These are phyloP conservation scores for Labia minor DNA, from an alignment of 2,888 invertebrate genomes.

Conservation along the genomic window DNA sequence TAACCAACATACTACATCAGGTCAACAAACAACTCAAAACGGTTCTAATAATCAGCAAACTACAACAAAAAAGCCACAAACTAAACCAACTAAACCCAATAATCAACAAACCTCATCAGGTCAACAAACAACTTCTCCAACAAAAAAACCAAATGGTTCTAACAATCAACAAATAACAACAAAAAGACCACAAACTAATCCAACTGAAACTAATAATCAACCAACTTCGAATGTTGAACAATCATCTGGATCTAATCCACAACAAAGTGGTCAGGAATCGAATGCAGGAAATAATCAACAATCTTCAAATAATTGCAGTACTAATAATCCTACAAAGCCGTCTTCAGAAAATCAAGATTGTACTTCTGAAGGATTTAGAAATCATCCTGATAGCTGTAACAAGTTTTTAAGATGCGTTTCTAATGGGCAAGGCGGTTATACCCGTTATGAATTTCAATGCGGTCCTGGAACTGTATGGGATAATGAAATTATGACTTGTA, in stretches of 20 bases:
- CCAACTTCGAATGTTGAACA: background rate
- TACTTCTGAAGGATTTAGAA: constrained; percentile 7
- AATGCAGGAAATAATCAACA: background rate
- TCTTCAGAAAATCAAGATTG: background rate
- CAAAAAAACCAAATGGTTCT: background rate
- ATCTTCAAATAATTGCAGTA: background rate
- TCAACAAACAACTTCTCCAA: background rate
- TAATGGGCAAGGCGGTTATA: constrained; percentile 39
- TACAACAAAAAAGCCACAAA: background rate
- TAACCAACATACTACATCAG: background rate
- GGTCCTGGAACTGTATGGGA: constrained; percentile 61
- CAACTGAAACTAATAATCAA: background rate
- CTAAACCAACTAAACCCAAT: constrained; percentile 4
- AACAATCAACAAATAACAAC: background rate
- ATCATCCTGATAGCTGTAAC: constrained; percentile 31
- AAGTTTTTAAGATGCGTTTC: constrained; percentile 37
- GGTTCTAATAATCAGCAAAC: constrained; percentile 13
- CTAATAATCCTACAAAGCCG: background rate
- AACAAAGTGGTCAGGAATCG: background rate
- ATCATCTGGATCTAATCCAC: background rate
- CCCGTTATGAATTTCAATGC: constrained; percentile 49
- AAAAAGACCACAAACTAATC: background rate
- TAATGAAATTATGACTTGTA: constrained; percentile 49
- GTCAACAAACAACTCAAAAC: constrained; percentile 3
- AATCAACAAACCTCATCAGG: background rate